Conservation (phyloP, 1,140 invertebrate species). For the Thaumatotibia leucotreta region DNA sequence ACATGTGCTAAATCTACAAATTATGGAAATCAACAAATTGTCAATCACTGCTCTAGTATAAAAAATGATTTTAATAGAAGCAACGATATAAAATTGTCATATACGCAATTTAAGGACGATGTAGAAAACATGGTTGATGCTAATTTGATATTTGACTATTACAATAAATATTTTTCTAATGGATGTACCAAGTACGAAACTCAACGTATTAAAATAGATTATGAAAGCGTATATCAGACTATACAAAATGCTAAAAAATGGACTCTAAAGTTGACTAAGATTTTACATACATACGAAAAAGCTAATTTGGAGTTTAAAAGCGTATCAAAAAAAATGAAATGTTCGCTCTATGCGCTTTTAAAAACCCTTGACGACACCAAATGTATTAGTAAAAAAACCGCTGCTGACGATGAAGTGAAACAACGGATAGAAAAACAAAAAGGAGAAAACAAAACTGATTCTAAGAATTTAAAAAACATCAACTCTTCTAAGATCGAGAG, state of each 20-base stretch:
- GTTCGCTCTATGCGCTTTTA: slow-evolving; percentile 8
- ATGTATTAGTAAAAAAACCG: slow-evolving; percentile 13
- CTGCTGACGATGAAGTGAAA: slow-evolving; percentile 3
- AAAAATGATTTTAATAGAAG: not conserved
- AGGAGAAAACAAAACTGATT: too few species aligned
- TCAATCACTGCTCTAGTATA: not conserved
- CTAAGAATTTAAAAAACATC: too few species aligned
- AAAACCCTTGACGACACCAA: not conserved
- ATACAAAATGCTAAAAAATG: slow-evolving; percentile 37
- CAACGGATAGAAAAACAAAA: not conserved
- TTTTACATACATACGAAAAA: slow-evolving; percentile 44
- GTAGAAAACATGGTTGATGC: not conserved
- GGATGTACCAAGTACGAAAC: not conserved
- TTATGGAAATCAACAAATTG: not conserved
- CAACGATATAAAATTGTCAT: not conserved
- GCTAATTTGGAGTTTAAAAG: slow-evolving; percentile 43
- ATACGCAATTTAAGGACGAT: too few species aligned
- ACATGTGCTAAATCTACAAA: not conserved
- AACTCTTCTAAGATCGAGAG: too few species aligned
- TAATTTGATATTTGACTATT: not conserved
- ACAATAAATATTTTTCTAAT: not conserved
- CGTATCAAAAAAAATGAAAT: slow-evolving; percentile 33
- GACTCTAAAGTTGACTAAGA: slow-evolving; percentile 33
- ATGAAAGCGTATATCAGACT: slow-evolving; percentile 30
- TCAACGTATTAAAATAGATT: not conserved